A percentile compares a stretch with the other conserved stretches of the same genome.
Evolutionary conservation across 2,888 invertebrate genomes (phyloP).

Genomic region (Lasiommata megera): DNA sequence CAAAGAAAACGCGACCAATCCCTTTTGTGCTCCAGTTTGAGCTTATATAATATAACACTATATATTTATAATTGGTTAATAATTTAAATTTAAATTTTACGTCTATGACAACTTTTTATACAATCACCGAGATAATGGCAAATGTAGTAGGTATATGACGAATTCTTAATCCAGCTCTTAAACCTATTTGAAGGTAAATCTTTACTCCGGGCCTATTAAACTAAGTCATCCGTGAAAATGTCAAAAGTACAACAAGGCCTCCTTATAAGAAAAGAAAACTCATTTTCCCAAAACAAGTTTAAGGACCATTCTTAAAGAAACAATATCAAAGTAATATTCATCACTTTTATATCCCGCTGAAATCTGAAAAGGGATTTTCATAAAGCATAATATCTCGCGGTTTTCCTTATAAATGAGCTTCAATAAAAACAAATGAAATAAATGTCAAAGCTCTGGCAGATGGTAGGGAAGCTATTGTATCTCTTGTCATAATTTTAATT

Average conservation of each 20-base stretch:
- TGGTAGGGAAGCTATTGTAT: conserved; percentile 71
- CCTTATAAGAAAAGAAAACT: conserved; percentile 27
- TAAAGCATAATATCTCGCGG: conserved; percentile 55
- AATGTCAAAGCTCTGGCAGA: conserved; percentile 59
- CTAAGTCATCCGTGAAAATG: conserved; percentile 28
- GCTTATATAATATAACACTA: not conserved
- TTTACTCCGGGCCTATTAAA: conserved; percentile 34
- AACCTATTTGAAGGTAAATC: conserved; percentile 39
- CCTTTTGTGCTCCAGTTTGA: conserved; percentile 17
- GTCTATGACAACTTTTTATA: too few species aligned
- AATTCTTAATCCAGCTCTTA: not conserved
- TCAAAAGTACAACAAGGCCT: conserved; percentile 24
- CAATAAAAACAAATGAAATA: conserved; percentile 69
- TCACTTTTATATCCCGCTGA: conserved; percentile 39
- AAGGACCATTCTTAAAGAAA: conserved; percentile 31
- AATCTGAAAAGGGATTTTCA: conserved; percentile 46
- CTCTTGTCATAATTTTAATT: conserved; percentile 75
- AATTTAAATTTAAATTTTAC: too few species aligned
- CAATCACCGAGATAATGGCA: too few species aligned
- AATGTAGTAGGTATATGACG: too few species aligned
- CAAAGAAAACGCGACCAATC: conserved; percentile 46
- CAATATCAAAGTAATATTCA: conserved; percentile 43
- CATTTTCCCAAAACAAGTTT: conserved; percentile 29
- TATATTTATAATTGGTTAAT: too few species aligned
- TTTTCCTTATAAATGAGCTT: conserved; percentile 64